Conservation (phyloP, 2,113 vertebrate genomes). For the Sclerurus mexicanus region DNA sequence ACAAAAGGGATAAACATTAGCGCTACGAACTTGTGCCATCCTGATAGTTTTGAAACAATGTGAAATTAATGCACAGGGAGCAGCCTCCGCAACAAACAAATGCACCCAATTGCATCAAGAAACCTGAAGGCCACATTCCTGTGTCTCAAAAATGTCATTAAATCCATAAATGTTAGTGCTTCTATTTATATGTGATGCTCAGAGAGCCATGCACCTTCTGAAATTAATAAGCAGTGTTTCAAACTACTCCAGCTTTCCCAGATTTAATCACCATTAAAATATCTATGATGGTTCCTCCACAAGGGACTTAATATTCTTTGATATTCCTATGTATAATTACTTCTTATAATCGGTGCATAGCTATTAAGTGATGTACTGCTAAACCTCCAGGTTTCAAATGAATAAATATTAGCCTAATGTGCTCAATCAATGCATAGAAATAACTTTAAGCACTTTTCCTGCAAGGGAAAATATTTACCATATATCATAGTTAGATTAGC, state of each 20-base stretch:
- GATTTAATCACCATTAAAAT: conserved; percentile 65
- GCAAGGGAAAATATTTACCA: conserved; percentile 77
- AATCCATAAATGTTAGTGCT: background rate
- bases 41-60: background rate
- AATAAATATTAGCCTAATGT: conserved; percentile 78
- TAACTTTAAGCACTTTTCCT: conserved; percentile 70
- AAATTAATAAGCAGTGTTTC: conserved; percentile 57
- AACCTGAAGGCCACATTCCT: background rate
- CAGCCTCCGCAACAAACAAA: background rate
- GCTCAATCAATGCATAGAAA: conserved; percentile 78
- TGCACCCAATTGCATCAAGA: background rate
- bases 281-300: conserved; percentile 47
- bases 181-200: conserved; percentile 25
- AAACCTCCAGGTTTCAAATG: conserved; percentile 70
- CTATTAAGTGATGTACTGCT: conserved; percentile 68
- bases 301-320: conserved; percentile 59
- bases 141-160: background rate
- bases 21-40: background rate
- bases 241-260: conserved; percentile 35
- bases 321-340: conserved; percentile 72
- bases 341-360: conserved; percentile 62
- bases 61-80: background rate
- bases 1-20: background rate
- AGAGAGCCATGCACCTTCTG: background rate
- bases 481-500: conserved; percentile 75